Percentiles rank a stretch among this genome's conserved stretches.
phyloP scores from a whole-genome alignment of 2,113 vertebrate species.

The Anguilla rostrata region DNA sequence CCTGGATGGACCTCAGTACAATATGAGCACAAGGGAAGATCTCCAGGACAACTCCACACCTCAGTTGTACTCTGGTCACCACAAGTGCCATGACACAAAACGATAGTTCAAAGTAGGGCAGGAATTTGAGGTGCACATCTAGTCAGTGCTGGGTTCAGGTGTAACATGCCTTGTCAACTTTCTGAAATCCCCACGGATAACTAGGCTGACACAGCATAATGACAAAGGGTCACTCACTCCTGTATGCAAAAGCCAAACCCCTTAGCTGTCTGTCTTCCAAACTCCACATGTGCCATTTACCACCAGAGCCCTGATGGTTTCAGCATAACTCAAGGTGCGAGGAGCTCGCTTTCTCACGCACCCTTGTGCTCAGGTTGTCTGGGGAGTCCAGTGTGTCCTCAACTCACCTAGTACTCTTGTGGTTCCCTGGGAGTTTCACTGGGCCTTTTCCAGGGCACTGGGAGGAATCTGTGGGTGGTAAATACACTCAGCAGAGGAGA shows the following conservation, averaged over 20 bases:
- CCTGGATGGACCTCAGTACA: background rate
- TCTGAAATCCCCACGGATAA: background rate
- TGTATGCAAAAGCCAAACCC: background rate
- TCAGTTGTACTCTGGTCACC: too few relatives aligned
- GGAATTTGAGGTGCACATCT: background rate
- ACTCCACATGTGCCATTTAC: background rate
- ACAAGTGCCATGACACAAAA: too few relatives aligned
- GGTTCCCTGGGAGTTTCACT: background rate
- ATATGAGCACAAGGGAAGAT: background rate
- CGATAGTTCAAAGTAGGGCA: background rate
- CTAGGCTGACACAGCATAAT: background rate
- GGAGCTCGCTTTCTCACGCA: background rate
- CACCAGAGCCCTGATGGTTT: background rate
- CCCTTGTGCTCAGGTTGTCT: background rate
- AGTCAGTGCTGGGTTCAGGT: background rate
- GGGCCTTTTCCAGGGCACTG: slow-evolving; percentile 10
- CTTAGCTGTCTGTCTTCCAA: background rate
- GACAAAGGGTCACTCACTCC: background rate
- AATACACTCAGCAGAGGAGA: slow-evolving; percentile 11
- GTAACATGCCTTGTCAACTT: background rate
- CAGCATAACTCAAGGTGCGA: background rate
- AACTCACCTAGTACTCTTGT: background rate
- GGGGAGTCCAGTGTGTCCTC: background rate
- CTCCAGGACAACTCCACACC: too few relatives aligned
- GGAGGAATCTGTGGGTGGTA: slow-evolving; percentile 44